Evolutionary conservation across 2,797 vertebrate species (phyloP).

Genomic region (Liasis olivaceus): DNA sequence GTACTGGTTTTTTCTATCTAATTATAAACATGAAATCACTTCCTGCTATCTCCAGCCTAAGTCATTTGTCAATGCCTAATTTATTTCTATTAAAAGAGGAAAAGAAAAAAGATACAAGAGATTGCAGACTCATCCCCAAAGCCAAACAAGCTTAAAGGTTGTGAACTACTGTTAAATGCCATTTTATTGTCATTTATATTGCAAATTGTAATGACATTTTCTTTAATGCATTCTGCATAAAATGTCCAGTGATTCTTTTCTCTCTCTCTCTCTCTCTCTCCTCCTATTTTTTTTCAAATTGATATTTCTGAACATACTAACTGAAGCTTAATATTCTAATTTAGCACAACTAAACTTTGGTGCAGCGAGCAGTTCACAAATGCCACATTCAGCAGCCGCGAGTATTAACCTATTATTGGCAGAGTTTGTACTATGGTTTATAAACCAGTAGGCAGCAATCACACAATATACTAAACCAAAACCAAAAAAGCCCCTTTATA

Average conservation of each 20-base stretch:
- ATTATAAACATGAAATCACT: not conserved
- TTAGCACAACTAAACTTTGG: not conserved
- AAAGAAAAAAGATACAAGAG: not conserved
- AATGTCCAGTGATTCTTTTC: not conserved
- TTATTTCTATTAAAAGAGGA: slow-evolving; percentile 7
- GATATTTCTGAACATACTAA: not conserved
- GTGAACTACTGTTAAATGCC: not conserved
- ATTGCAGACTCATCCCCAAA: not conserved
- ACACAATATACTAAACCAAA: not conserved
- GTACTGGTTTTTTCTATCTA: not conserved
- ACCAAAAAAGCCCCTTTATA: not conserved
- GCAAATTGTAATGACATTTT: slow-evolving; percentile 1
- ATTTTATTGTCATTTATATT: slow-evolving; percentile 17
- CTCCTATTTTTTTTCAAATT: not conserved
- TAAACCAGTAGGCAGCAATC: not conserved
- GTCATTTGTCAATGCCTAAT: not conserved
- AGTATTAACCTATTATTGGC: not conserved
- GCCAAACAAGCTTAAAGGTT: slow-evolving; percentile 12
- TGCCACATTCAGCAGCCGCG: not conserved
- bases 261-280: not conserved
- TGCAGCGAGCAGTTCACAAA: not conserved
- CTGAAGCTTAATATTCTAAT: not conserved
- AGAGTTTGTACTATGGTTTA: not conserved
- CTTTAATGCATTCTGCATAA: not conserved
- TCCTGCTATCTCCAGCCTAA: slow-evolving; percentile 16